Evolutionary conservation across 1,140 invertebrate genomes (phyloP).

Genomic region (Asobara japonica): DNA sequence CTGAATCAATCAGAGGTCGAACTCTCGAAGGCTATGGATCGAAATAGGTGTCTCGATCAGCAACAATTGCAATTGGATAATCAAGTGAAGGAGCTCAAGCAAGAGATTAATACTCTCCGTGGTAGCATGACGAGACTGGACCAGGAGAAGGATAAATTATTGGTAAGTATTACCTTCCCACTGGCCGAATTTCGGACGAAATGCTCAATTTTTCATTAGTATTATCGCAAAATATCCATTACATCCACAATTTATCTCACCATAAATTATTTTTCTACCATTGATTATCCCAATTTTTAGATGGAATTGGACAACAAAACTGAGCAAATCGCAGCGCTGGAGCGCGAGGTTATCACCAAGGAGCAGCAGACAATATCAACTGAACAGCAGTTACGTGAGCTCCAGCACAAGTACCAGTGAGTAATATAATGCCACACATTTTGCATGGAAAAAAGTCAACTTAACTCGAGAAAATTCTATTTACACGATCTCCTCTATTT

Average conservation of each 20-base stretch:
- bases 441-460: constrained; percentile 21
- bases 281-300: constrained; percentile 37
- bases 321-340: constrained; percentile 67
- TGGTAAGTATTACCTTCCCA: constrained; percentile 51
- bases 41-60: constrained; percentile 66
- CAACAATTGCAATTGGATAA: constrained; percentile 68
- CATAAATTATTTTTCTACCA: neutral
- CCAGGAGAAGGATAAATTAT: constrained; percentile 71
- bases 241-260: neutral
- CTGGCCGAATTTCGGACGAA: no score
- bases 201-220: no score
- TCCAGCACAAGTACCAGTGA: constrained; percentile 63
- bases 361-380: constrained; percentile 50
- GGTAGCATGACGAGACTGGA: constrained; percentile 68
- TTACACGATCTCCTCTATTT: neutral
- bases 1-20: constrained; percentile 68
- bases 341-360: constrained; percentile 68
- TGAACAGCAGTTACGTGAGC: constrained; percentile 56
- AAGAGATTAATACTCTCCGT: constrained; percentile 69
- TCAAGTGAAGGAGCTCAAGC: constrained; percentile 67
- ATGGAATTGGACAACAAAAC: constrained; percentile 71
- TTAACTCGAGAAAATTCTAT: neutral
- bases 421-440: constrained; percentile 46
- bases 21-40: constrained; percentile 66
- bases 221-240: no score